Evolutionary conservation across 35 echinoderm and acorn worm genomes (phyloP).

Genomic region (Hemicentrotus pulcherrimus): DNA sequence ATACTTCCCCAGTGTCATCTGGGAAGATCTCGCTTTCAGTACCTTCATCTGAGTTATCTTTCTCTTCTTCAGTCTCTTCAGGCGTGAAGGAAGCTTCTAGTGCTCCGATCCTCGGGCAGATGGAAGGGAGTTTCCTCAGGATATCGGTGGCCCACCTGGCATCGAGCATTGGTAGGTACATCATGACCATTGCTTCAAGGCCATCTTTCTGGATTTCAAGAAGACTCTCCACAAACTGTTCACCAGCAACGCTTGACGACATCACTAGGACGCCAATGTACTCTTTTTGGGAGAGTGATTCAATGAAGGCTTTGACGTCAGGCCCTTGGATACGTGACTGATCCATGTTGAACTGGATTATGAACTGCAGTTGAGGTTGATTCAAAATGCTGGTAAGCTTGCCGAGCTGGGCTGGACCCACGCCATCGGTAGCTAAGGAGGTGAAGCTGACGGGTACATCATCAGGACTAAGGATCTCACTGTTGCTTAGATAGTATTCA

Average conservation of each 20-base stretch:
- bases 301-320: slow-evolving; percentile 18
- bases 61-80: neutral
- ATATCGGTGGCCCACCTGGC: slow-evolving; percentile 13
- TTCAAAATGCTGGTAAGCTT: slow-evolving; percentile 4
- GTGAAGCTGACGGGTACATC: neutral
- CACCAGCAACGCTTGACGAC: neutral
- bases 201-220: neutral
- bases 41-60: neutral
- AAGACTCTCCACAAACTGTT: slow-evolving; percentile 25
- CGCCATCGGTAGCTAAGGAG: slow-evolving; percentile 3
- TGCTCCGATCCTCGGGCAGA: slow-evolving; percentile 12
- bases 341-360: slow-evolving; percentile 26
- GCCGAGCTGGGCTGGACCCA: neutral
- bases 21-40: neutral
- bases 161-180: slow-evolving; percentile 22
- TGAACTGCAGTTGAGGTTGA: neutral
- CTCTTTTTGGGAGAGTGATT: slow-evolving; percentile 3
- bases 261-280: slow-evolving; percentile 13
- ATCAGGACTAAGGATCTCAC: neutral
- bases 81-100: slow-evolving; percentile 19
- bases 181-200: neutral
- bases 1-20: neutral
- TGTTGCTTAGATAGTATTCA: slow-evolving; percentile 36
- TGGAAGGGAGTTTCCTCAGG: neutral
- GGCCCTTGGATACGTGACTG: slow-evolving; percentile 9